A percentile compares a stretch with the other conserved stretches of the same genome.
Evolutionary conservation across 2,888 invertebrate genomes (phyloP).

Genomic region (Yponomeuta sedellus): DNA sequence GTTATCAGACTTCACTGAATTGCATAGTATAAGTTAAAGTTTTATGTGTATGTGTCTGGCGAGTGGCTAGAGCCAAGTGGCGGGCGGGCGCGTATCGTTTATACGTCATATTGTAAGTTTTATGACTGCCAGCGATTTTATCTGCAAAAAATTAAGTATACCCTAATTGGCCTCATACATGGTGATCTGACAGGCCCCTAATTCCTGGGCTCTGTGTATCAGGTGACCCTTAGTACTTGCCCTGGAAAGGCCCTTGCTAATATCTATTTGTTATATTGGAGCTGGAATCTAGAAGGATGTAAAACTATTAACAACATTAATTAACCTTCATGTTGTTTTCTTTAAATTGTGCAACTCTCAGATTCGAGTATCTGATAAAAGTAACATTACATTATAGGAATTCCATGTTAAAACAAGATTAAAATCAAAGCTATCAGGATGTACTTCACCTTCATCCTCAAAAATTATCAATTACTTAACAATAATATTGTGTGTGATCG

Average conservation of each 20-base stretch:
- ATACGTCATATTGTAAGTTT: no score
- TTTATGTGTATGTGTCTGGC: no score
- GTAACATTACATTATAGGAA: neutral
- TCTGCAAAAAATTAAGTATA: no score
- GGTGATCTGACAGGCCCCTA: no score
- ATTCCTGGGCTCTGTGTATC: no score
- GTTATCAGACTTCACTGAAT: no score
- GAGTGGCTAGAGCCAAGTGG: no score
- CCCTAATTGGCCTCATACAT: no score
- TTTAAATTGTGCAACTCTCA: conserved; percentile 18
- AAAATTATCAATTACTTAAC: conserved; percentile 30
- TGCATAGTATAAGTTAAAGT: no score
- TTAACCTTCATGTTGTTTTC: conserved; percentile 16
- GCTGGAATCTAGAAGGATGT: neutral
- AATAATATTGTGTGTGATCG: neutral
- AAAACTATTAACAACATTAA: neutral
- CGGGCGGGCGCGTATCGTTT: no score
- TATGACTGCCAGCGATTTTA: no score
- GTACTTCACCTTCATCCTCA: conserved; percentile 45
- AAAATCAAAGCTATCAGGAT: conserved; percentile 30
- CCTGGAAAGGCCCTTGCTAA: neutral
- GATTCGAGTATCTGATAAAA: conserved; percentile 8
- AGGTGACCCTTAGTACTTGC: no score
- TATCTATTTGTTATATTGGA: neutral
- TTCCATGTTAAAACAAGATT: conserved; percentile 11